Percentiles rank a stretch among this genome's conserved stretches.
phyloP scores from a whole-genome alignment of 2,113 vertebrate genomes.

The Sigmodon hispidus region DNA sequence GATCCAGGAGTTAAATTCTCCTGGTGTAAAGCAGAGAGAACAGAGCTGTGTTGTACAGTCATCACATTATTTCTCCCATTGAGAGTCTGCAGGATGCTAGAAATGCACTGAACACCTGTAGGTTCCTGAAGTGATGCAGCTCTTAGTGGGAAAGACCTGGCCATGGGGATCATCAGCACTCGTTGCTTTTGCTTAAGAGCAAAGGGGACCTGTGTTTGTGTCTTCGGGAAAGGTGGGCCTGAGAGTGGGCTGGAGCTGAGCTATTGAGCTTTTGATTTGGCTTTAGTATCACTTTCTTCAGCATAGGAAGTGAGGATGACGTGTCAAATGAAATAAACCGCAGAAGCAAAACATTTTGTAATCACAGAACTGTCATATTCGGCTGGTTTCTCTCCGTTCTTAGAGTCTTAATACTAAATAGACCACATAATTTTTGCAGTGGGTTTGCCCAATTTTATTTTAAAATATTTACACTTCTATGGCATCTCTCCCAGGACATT shows the following conservation, averaged over 20 bases:
- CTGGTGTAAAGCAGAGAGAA: not conserved
- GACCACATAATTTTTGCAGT: not conserved
- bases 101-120: rapidly evolving
- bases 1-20: not conserved
- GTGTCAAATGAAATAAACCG: not conserved
- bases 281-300: not conserved
- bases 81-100: not conserved
- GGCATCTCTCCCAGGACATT: not conserved
- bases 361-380: not conserved
- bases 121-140: rapidly evolving
- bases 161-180: rapidly evolving
- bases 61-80: rapidly evolving
- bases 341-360: not conserved
- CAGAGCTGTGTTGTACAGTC: rapidly evolving
- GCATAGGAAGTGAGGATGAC: not conserved
- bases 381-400: not conserved
- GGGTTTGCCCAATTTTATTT: not conserved
- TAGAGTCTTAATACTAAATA: not conserved
- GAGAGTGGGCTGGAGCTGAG: rapidly evolving
- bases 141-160: not conserved
- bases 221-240: not conserved
- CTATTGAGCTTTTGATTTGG: rapidly evolving
- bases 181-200: not conserved
- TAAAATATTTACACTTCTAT: not conserved
- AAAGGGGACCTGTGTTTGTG: rapidly evolving